Evolutionary conservation across 2,888 invertebrate species (phyloP).

Genomic region (Drosophila austrosaltans): DNA sequence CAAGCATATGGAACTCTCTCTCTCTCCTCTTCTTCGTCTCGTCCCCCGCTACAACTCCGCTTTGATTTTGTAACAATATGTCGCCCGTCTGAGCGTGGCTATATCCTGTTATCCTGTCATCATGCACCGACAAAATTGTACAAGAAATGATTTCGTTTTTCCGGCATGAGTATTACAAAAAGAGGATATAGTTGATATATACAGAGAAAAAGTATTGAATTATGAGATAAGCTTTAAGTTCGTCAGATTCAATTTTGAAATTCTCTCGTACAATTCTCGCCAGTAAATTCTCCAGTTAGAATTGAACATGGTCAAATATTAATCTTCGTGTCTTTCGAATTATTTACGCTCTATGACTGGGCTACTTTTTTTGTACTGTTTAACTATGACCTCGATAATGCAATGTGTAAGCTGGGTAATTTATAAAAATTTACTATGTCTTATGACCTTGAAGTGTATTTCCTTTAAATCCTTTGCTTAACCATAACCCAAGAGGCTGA

Average conservation of each 20-base stretch:
- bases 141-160: conserved; percentile 55
- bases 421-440: conserved; percentile 19
- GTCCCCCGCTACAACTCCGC: not conserved
- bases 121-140: conserved; percentile 20
- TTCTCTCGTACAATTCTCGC: not conserved
- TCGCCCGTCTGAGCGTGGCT: conserved; percentile 35
- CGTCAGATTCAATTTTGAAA: not conserved
- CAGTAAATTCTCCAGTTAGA: no score
- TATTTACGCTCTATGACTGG: conserved; percentile 20
- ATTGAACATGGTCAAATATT: conserved; percentile 5
- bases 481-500: conserved; percentile 30
- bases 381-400: conserved; percentile 37
- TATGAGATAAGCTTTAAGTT: conserved; percentile 24
- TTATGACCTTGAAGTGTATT: conserved; percentile 41
- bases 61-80: conserved; percentile 13
- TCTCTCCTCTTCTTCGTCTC: not conserved
- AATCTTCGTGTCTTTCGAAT: conserved; percentile 12
- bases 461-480: conserved; percentile 47
- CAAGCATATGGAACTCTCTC: not conserved
- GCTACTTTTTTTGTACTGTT: conserved; percentile 2
- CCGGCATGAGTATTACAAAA: conserved; percentile 34
- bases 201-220: conserved; percentile 26
- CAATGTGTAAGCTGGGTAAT: not conserved
- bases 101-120: conserved; percentile 42
- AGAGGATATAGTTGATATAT: conserved; percentile 4